Evolutionary conservation across 2,113 vertebrate genomes (phyloP).

Genomic region (Pelecanoides urinatrix): DNA sequence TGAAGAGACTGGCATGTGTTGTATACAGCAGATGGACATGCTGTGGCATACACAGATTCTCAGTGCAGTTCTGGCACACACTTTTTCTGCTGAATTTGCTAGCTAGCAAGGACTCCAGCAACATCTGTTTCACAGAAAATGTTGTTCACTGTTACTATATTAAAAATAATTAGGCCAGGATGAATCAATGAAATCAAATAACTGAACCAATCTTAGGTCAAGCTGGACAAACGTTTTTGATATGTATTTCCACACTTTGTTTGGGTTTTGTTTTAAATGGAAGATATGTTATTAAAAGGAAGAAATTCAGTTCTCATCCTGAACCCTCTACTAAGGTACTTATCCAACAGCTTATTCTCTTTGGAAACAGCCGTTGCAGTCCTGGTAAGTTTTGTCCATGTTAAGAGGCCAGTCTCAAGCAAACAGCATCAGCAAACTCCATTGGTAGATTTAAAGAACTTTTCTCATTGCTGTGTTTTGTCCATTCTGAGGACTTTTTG

Average conservation of each 20-base stretch:
- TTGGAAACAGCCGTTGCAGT: background rate
- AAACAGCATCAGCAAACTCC: background rate
- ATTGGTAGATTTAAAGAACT: background rate
- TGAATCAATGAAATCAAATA: background rate
- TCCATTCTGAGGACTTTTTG: background rate
- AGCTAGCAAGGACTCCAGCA: slow-evolving; percentile 1
- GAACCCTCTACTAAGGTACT: background rate
- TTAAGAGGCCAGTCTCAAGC: background rate
- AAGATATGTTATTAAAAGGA: background rate
- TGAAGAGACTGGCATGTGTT: slow-evolving; percentile 21
- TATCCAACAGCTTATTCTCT: background rate
- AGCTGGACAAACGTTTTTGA: background rate
- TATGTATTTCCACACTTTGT: background rate
- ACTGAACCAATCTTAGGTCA: background rate
- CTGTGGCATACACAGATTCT: slow-evolving; percentile 7
- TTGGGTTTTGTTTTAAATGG: background rate
- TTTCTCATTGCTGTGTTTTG: background rate
- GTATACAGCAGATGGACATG: slow-evolving; percentile 24
- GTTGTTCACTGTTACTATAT: background rate
- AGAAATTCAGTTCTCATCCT: background rate
- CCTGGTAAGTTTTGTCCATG: background rate
- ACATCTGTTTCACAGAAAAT: slow-evolving; percentile 12
- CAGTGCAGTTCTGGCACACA: background rate
- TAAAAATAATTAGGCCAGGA: slow-evolving; percentile 6
- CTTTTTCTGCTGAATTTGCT: slow-evolving; percentile 27